These are phyloP conservation scores for Pocota personata DNA, from an alignment of 2,888 invertebrate species.

Conservation along the genomic window DNA sequence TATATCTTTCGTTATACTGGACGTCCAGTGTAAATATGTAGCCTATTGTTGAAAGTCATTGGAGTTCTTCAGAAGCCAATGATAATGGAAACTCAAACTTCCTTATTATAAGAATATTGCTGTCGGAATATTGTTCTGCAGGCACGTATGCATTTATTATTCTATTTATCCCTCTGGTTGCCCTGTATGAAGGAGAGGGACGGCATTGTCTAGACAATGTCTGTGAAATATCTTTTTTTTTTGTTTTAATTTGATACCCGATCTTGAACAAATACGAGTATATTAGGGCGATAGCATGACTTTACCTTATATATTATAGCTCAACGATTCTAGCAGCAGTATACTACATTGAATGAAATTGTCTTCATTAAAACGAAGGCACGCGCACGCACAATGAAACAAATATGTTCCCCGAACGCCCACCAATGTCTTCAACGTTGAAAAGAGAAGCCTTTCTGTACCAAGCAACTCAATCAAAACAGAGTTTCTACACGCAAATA, in stretches of 20 bases:
- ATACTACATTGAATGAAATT: not conserved
- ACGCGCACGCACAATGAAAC: not conserved
- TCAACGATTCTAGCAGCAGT: not conserved
- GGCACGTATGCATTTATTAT: no score
- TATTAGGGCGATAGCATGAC: not conserved
- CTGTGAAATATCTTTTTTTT: not conserved
- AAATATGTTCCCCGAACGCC: not conserved
- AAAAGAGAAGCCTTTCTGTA: not conserved
- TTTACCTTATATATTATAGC: not conserved
- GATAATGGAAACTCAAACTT: no score
- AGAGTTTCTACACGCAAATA: not conserved
- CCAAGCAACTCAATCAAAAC: not conserved
- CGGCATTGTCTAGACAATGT: not conserved
- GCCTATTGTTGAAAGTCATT: no score
- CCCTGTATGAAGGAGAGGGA: not conserved
- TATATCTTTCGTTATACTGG: no score
- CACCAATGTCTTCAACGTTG: not conserved
- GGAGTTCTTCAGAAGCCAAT: no score
- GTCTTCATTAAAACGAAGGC: not conserved
- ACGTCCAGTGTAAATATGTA: no score
- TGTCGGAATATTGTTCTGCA: no score
- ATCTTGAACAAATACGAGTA: not conserved
- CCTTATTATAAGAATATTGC: no score
- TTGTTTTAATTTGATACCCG: not conserved
- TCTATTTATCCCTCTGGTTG: not conserved